phyloP scores from a whole-genome alignment of 2,113 vertebrate species.

The Ammodytes dubius region DNA sequence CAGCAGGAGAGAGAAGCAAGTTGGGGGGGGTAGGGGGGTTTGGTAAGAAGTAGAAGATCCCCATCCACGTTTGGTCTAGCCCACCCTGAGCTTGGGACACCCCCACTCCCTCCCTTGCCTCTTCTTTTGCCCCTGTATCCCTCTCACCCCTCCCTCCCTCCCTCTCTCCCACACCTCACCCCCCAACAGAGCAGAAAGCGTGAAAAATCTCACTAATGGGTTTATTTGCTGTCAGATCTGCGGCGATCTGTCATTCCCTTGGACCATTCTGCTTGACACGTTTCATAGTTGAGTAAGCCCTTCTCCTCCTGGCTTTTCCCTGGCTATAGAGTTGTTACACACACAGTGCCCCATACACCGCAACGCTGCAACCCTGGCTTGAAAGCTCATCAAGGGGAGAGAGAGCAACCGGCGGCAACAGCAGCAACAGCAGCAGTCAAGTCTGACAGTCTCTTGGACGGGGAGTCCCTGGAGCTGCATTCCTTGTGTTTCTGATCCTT shows the following conservation, averaged over 20 bases:
- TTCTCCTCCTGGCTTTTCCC: constrained; percentile 58
- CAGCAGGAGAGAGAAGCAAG: constrained; percentile 44
- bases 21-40: constrained; percentile 19
- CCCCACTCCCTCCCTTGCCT: constrained; percentile 74
- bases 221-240: constrained; percentile 88
- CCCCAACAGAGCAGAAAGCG: constrained; percentile 86
- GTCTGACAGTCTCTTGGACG: constrained; percentile 68
- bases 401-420: neutral
- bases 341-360: constrained; percentile 47
- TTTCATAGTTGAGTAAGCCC: constrained; percentile 87
- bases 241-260: constrained; percentile 84
- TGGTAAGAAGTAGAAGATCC: constrained; percentile 58
- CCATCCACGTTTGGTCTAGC: constrained; percentile 69
- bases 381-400: constrained; percentile 75
- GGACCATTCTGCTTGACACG: constrained; percentile 84
- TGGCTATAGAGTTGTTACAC: constrained; percentile 52
- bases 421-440: constrained; percentile 67
- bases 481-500: constrained; percentile 42
- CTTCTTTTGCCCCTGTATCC: constrained; percentile 65
- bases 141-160: constrained; percentile 29
- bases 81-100: constrained; percentile 69
- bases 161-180: constrained; percentile 63
- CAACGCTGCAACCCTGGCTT: constrained; percentile 59
- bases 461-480: constrained; percentile 72
- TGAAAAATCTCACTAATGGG: constrained; percentile 89